Percentiles rank a stretch among this genome's conserved stretches.
Conservation (phyloP, 2,888 invertebrate species). For the Alentia gelatinosa region DNA sequence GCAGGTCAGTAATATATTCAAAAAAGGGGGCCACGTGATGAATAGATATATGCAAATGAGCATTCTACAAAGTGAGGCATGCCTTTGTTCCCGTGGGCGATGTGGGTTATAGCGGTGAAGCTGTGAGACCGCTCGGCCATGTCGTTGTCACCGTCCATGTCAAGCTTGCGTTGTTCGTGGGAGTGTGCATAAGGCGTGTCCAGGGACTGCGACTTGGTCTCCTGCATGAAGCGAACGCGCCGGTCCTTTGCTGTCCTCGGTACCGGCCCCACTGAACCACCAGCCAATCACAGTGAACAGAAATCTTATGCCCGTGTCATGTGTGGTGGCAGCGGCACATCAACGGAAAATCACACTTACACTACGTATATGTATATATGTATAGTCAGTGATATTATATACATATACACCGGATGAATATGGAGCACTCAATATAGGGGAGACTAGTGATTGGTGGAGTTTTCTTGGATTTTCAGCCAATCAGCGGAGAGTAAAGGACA, state of each 20-base stretch:
- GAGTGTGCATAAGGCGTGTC: slow-evolving; percentile 63
- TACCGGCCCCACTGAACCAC: slow-evolving; percentile 14
- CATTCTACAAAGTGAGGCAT: slow-evolving; percentile 47
- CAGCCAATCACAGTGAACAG: slow-evolving; percentile 18
- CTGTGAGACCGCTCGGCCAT: slow-evolving; percentile 59
- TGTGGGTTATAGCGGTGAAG: slow-evolving; percentile 57
- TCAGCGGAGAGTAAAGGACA: background rate
- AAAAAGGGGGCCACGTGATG: too few species aligned
- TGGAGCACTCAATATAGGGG: background rate
- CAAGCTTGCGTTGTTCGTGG: slow-evolving; percentile 60
- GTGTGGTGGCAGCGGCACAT: slow-evolving; percentile 8
- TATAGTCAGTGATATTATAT: slow-evolving; percentile 5
- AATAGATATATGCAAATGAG: background rate
- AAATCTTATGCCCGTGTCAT: background rate
- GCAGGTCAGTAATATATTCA: background rate
- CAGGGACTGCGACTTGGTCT: slow-evolving; percentile 60
- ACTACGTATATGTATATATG: slow-evolving; percentile 48
- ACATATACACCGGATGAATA: too few species aligned
- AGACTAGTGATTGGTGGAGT: background rate
- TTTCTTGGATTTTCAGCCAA: background rate
- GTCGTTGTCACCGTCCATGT: slow-evolving; percentile 55
- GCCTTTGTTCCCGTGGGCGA: slow-evolving; percentile 42
- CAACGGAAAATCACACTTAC: background rate
- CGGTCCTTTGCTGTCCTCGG: slow-evolving; percentile 53
- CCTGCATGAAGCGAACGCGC: slow-evolving; percentile 62